A percentile compares a stretch with the other conserved stretches of the same genome.
Evolutionary conservation across 2,888 invertebrate genomes (phyloP).

Genomic region (Spatulosminthurus flaviceps): DNA sequence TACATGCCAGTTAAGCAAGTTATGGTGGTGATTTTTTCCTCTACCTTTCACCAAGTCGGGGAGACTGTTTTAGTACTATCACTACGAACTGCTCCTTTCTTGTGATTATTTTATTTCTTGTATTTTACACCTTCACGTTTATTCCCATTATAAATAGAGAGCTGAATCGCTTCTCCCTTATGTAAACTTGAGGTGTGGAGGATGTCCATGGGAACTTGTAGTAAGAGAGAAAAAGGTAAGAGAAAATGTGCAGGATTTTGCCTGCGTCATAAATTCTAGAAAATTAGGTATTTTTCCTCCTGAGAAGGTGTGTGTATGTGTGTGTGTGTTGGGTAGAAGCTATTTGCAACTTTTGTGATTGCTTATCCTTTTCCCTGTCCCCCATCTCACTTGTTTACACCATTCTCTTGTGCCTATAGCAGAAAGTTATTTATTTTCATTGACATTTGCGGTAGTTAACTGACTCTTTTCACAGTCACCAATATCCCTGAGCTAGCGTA

Average conservation of each 20-base stretch:
- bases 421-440: background rate
- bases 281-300: too few relatives aligned
- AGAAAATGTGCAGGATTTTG: background rate
- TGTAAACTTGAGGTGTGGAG: background rate
- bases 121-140: background rate
- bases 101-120: slow-evolving; percentile 4
- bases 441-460: background rate
- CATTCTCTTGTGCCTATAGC: background rate
- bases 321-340: too few relatives aligned
- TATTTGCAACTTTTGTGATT: too few relatives aligned
- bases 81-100: background rate
- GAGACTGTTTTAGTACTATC: background rate
- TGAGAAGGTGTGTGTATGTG: too few relatives aligned
- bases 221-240: background rate
- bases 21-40: background rate
- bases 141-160: background rate
- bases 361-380: background rate
- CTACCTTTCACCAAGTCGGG: background rate
- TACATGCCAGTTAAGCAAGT: background rate
- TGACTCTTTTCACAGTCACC: too few relatives aligned
- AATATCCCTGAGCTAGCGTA: too few relatives aligned
- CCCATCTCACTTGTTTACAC: slow-evolving; percentile 10
- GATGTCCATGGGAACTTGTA: background rate
- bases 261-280: too few relatives aligned
- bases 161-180: background rate